A percentile compares a stretch with the other conserved stretches of the same genome.
Evolutionary conservation across 2,797 vertebrate species (phyloP).

Genomic region (Eulemur albifrons): DNA sequence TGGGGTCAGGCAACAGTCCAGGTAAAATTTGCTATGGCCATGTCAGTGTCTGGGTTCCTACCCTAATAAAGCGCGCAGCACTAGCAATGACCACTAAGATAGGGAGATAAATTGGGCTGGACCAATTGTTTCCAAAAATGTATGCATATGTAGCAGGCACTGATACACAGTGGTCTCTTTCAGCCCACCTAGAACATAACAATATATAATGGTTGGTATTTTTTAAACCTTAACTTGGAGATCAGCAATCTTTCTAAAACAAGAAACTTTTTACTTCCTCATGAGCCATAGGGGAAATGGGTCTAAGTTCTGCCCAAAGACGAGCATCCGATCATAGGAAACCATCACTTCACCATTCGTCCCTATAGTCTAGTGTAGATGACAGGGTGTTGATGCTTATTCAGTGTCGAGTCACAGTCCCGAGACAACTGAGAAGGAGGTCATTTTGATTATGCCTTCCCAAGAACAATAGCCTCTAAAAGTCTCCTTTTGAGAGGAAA

Average conservation of each 20-base stretch:
- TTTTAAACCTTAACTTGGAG: neutral
- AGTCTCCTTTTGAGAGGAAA: slow-evolving; percentile 1
- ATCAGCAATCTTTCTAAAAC: neutral
- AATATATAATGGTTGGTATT: neutral
- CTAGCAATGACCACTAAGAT: neutral
- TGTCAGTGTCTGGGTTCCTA: neutral
- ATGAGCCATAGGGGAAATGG: neutral
- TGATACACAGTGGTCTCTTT: neutral
- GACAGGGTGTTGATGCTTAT: neutral
- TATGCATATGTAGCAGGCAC: neutral
- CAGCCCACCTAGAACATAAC: neutral
- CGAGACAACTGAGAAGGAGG: neutral
- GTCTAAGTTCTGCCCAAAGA: neutral
- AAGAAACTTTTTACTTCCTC: neutral
- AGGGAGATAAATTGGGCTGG: neutral
- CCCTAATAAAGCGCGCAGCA: neutral
- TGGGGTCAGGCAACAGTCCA: neutral
- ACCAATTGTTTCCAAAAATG: neutral
- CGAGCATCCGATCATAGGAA: neutral
- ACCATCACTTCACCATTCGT: neutral
- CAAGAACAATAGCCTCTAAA: neutral
- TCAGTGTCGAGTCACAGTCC: neutral
- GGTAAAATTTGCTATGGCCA: neutral
- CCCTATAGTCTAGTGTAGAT: neutral
- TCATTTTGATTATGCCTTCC: neutral